phyloP scores from a whole-genome alignment of 2,888 invertebrate genomes.

The Drosophila longiperda region DNA sequence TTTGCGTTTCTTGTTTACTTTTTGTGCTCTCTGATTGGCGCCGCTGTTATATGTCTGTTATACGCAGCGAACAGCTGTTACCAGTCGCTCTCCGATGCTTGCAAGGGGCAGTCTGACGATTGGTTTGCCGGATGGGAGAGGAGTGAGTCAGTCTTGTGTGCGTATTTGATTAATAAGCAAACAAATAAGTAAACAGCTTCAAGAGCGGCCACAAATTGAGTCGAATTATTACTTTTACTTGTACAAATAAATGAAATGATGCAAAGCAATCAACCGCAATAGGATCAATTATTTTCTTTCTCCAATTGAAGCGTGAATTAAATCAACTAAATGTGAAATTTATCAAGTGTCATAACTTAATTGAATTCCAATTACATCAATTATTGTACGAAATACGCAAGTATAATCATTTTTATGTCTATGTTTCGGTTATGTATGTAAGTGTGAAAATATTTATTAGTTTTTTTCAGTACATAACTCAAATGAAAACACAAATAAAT shows the following conservation, averaged over 20 bases:
- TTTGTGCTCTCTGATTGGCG: conserved; percentile 36
- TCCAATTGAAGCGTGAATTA: conserved; percentile 49
- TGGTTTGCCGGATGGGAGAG: conserved; percentile 5
- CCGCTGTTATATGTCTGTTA: conserved; percentile 46
- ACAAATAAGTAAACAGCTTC: conserved; percentile 70
- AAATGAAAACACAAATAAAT: not conserved
- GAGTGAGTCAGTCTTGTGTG: conserved; percentile 29
- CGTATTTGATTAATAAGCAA: conserved; percentile 70
- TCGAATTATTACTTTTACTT: conserved; percentile 66
- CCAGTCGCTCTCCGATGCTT: conserved; percentile 32
- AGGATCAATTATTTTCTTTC: conserved; percentile 23
- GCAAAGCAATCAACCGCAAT: conserved; percentile 50
- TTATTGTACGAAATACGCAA: not conserved
- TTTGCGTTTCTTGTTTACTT: conserved; percentile 66
- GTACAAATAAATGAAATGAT: conserved; percentile 8
- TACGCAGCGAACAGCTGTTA: conserved; percentile 63
- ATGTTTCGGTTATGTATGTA: not conserved
- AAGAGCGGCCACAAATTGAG: conserved; percentile 74
- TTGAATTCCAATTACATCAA: conserved; percentile 5
- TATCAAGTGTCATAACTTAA: conserved; percentile 25
- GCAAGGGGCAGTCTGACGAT: conserved; percentile 19
- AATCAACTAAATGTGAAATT: conserved; percentile 28
- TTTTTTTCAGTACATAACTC: not conserved
- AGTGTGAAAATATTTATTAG: not conserved
- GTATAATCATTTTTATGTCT: not conserved